These are phyloP conservation scores for Mactromeris polynyma DNA, from an alignment of 2,888 invertebrate species.

Conservation along the genomic window DNA sequence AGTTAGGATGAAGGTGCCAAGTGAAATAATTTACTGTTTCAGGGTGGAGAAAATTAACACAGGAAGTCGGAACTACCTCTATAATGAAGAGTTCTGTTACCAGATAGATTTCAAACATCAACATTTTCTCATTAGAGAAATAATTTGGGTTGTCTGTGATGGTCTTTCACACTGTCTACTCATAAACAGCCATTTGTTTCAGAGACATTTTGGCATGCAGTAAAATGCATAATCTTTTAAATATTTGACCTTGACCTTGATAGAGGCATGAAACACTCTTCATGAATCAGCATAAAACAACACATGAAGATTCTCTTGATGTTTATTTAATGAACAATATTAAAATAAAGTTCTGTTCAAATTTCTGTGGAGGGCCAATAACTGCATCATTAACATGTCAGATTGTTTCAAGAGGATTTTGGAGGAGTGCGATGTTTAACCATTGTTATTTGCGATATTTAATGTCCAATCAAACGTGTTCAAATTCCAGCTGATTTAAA, in stretches of 20 bases:
- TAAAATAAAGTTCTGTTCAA: constrained; percentile 45
- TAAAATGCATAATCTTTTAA: constrained; percentile 1
- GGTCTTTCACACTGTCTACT: constrained; percentile 5
- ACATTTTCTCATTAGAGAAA: constrained; percentile 21
- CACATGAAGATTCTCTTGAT: constrained; percentile 12
- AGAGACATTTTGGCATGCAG: constrained; percentile 18
- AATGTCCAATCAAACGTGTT: constrained; percentile 5
- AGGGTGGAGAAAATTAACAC: constrained; percentile 52
- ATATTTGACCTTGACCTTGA: constrained; percentile 4
- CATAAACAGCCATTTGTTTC: constrained; percentile 15
- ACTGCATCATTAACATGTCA: constrained; percentile 68
- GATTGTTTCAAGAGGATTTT: constrained; percentile 48
- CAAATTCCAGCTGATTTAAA: constrained; percentile 37
- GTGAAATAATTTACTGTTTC: constrained; percentile 74
- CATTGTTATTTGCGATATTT: constrained; percentile 25
- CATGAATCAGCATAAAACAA: constrained; percentile 18
- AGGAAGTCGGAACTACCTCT: constrained; percentile 34
- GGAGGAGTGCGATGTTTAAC: constrained; percentile 16
- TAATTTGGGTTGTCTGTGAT: constrained; percentile 16
- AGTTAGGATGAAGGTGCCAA: constrained; percentile 68
- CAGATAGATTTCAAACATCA: constrained; percentile 25
- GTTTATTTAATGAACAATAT: constrained; percentile 52
- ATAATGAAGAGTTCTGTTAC: constrained; percentile 49
- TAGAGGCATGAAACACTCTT: neutral
- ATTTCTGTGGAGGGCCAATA: constrained; percentile 50